Evolutionary conservation across 1,140 invertebrate species (phyloP).

Genomic region (Saccostrea echinata): DNA sequence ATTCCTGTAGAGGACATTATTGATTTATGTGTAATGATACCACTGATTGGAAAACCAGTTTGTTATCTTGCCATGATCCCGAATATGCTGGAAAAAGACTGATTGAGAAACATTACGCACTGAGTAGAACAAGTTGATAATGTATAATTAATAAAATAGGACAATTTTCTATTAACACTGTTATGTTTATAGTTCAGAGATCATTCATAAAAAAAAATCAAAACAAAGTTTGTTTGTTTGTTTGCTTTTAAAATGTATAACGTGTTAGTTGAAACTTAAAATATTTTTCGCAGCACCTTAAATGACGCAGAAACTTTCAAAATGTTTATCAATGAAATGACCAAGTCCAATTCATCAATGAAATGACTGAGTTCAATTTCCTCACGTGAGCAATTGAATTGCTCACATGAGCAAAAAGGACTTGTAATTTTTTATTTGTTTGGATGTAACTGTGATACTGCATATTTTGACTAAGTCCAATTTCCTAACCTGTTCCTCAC

Average conservation of each 20-base stretch:
- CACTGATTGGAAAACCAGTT: not conserved
- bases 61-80: not conserved
- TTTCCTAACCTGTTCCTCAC: conserved; percentile 1
- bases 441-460: not conserved
- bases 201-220: not conserved
- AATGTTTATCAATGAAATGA: not conserved
- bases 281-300: not conserved
- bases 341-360: not conserved
- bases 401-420: not conserved
- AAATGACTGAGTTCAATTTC: not conserved
- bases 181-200: not conserved
- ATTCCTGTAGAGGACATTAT: not conserved
- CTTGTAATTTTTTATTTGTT: not conserved
- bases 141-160: not conserved
- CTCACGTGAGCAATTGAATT: conserved; percentile 9
- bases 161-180: not conserved
- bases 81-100: conserved; percentile 15
- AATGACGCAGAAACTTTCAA: not conserved
- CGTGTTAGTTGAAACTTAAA: not conserved
- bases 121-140: not conserved
- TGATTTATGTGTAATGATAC: conserved; percentile 6
- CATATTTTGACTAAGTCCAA: conserved; percentile 11
- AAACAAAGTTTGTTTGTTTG: not conserved
- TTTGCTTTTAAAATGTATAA: not conserved
- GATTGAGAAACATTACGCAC: not conserved